These are phyloP conservation scores for Melanotaenia duboulayi DNA, from an alignment of 2,113 vertebrate species.

Conservation along the genomic window DNA sequence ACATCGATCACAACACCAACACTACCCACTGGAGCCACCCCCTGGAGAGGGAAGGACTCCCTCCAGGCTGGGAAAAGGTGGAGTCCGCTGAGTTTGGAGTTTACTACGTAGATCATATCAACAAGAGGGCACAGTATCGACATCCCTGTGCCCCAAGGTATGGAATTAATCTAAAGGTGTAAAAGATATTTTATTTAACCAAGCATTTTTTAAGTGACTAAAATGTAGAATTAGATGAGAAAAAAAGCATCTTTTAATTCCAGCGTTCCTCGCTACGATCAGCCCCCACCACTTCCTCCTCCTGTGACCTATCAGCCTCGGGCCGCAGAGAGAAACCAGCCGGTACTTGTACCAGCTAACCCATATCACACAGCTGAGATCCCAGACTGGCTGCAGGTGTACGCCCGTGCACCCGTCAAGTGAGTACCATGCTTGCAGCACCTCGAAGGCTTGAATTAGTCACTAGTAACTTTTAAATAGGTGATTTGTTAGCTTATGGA, in stretches of 20 bases:
- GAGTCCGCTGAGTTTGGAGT: conserved; percentile 95
- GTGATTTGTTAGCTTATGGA: neutral
- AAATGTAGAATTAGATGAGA: neutral
- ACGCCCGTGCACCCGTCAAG: conserved; percentile 96
- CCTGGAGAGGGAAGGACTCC: conserved; percentile 94
- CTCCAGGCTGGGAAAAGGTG: conserved; percentile 96
- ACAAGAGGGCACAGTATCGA: conserved; percentile 95
- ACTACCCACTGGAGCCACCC: conserved; percentile 99
- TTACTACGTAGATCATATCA: conserved; percentile 97
- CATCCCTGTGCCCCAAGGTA: conserved; percentile 98
- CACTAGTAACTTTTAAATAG: neutral
- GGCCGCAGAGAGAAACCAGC: conserved; percentile 88
- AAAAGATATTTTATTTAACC: neutral
- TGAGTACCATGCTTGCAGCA: conserved; percentile 66
- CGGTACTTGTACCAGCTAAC: conserved; percentile 96
- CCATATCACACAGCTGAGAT: conserved; percentile 97
- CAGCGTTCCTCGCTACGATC: conserved; percentile 97
- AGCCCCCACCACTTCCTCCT: conserved; percentile 88
- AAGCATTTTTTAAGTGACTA: too few relatives aligned
- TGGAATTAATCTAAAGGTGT: neutral
- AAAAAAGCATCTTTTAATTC: conserved; percentile 10
- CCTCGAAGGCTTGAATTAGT: neutral
- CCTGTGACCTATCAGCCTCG: conserved; percentile 93
- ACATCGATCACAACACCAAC: conserved; percentile 98
- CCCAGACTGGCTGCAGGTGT: conserved; percentile 99